These are phyloP conservation scores for Dendroctonus valens DNA, from an alignment of 1,140 invertebrate species.

Conservation along the genomic window DNA sequence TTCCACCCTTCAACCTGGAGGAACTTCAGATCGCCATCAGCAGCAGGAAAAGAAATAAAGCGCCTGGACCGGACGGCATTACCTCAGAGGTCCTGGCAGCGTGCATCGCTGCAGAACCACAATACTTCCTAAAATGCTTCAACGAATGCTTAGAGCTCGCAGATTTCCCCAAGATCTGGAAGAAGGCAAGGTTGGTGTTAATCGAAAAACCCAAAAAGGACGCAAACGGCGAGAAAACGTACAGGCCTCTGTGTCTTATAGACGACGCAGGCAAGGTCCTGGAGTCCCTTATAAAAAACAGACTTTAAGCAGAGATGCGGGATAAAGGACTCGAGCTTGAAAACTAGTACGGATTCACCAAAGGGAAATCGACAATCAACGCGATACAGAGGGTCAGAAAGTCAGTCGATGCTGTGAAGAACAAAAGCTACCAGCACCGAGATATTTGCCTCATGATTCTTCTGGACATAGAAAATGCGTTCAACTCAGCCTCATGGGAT, in stretches of 20 bases:
- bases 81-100: too few species aligned
- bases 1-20: background rate
- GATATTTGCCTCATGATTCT: slow-evolving; percentile 13
- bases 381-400: background rate
- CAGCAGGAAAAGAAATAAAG: background rate
- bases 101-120: too few species aligned
- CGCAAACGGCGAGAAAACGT: background rate
- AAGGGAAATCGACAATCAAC: slow-evolving; percentile 1
- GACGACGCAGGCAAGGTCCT: slow-evolving; percentile 38
- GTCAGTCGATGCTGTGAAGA: background rate
- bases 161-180: background rate
- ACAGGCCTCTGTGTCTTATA: slow-evolving; percentile 40
- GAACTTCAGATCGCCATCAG: background rate
- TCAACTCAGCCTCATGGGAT: slow-evolving; percentile 32
- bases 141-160: background rate
- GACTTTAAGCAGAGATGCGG: slow-evolving; percentile 14
- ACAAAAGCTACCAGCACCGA: background rate
- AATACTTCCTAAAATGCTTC: too few species aligned
- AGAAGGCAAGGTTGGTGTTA: background rate
- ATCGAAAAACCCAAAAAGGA: slow-evolving; percentile 5
- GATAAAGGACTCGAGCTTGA: slow-evolving; percentile 9
- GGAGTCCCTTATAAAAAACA: slow-evolving; percentile 25
- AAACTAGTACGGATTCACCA: slow-evolving; percentile 22
- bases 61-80: background rate
- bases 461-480: slow-evolving; percentile 36